phyloP scores from a whole-genome alignment of 1,140 invertebrate species.

The Hylyphantes graminicola region DNA sequence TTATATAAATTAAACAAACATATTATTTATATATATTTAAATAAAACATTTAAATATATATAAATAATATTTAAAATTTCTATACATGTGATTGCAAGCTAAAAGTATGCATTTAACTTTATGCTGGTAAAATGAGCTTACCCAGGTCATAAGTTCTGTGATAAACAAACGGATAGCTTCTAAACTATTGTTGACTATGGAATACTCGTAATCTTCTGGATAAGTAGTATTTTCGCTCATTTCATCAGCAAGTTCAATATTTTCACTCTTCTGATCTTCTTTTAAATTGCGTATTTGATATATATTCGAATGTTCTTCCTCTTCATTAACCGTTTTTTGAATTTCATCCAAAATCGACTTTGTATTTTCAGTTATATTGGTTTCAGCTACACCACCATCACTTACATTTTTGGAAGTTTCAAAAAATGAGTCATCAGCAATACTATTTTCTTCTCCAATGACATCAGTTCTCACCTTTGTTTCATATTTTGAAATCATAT shows the following conservation, averaged over 20 bases:
- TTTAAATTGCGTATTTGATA: conserved; percentile 42
- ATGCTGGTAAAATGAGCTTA: conserved; percentile 11
- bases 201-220: conserved; percentile 10
- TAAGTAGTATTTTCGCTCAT: conserved; percentile 7
- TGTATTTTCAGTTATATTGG: background rate
- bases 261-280: conserved; percentile 8
- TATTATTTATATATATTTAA: too few relatives aligned
- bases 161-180: conserved; percentile 30
- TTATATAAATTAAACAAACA: background rate
- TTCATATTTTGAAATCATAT: background rate
- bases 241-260: background rate
- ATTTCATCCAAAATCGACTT: background rate
- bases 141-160: conserved; percentile 22
- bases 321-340: background rate
- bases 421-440: background rate
- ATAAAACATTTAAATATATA: background rate
- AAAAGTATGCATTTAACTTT: too few relatives aligned
- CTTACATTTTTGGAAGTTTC: background rate
- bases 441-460: background rate
- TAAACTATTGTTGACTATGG: conserved; percentile 18
- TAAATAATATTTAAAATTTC: background rate
- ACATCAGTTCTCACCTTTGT: background rate
- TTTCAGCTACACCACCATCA: background rate
- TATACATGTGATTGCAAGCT: background rate
- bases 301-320: conserved; percentile 1